Evolutionary conservation across 1,140 invertebrate genomes (phyloP).

Genomic region (Pantala flavescens): DNA sequence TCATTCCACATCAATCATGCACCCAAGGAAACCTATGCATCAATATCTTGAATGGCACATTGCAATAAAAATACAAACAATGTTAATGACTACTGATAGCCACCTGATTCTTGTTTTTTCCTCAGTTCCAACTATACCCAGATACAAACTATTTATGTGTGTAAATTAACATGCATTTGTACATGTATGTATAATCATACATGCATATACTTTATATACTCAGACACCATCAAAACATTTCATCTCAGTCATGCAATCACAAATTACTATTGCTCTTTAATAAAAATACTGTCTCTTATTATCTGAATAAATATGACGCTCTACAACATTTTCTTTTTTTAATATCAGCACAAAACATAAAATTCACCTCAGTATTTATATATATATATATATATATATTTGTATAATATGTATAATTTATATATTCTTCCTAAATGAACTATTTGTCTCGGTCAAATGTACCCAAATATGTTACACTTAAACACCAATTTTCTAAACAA

Average conservation of each 20-base stretch:
- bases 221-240: neutral
- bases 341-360: constrained; percentile 5
- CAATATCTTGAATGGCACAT: no score
- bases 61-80: no score
- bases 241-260: neutral
- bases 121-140: neutral
- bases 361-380: neutral
- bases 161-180: no score
- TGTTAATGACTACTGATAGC: no score
- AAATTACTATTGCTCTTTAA: constrained; percentile 1
- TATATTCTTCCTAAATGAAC: neutral
- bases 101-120: no score
- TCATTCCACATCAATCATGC: no score
- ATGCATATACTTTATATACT: no score
- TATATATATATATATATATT: neutral
- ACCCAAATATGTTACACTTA: neutral
- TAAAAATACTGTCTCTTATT: neutral
- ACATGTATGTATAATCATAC: no score
- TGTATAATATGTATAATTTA: neutral
- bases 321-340: neutral
- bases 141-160: neutral
- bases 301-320: constrained; percentile 6
- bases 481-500: neutral
- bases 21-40: no score
- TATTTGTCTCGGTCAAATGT: neutral